phyloP scores from a whole-genome alignment of 2,888 invertebrate species.

The Polydrusus pterygomalis region DNA sequence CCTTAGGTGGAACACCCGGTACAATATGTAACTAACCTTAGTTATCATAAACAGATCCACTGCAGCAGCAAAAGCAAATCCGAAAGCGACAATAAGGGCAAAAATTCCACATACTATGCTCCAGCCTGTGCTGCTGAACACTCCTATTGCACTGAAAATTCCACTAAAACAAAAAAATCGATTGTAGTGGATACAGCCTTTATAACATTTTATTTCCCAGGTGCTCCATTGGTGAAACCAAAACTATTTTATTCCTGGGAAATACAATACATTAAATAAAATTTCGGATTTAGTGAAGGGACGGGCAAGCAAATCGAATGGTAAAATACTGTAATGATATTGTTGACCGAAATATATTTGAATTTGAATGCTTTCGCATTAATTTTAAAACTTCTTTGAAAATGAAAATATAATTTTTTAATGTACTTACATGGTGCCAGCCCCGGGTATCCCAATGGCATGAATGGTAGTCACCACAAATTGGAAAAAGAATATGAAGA shows the following conservation, averaged over 20 bases:
- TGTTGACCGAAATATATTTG: too few species aligned
- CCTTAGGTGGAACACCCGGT: background rate
- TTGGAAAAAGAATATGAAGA: constrained; percentile 98
- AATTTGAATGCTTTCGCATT: too few species aligned
- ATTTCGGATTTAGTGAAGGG: background rate
- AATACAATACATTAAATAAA: too few species aligned
- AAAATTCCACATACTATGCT: constrained; percentile 85
- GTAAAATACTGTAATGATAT: too few species aligned
- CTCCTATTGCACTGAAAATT: constrained; percentile 83
- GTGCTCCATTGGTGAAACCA: too few species aligned
- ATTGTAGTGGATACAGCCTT: too few species aligned
- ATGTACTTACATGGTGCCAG: constrained; percentile 88
- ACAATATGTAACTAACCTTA: constrained; percentile 78
- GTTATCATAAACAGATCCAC: constrained; percentile 89
- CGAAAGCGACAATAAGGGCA: constrained; percentile 84
- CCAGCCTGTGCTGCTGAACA: constrained; percentile 74
- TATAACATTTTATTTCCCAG: too few species aligned
- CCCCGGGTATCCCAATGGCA: constrained; percentile 88
- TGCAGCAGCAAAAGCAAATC: constrained; percentile 84
- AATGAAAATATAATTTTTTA: background rate
- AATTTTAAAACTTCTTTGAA: too few species aligned
- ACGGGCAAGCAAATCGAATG: too few species aligned
- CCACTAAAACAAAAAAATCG: constrained; percentile 76
- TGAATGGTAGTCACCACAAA: constrained; percentile 91
- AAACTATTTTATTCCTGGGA: too few species aligned